Percentiles rank a stretch among this genome's conserved stretches.
phyloP scores from a whole-genome alignment of 2,888 invertebrate species.

The Caenorhabditis sp. region DNA sequence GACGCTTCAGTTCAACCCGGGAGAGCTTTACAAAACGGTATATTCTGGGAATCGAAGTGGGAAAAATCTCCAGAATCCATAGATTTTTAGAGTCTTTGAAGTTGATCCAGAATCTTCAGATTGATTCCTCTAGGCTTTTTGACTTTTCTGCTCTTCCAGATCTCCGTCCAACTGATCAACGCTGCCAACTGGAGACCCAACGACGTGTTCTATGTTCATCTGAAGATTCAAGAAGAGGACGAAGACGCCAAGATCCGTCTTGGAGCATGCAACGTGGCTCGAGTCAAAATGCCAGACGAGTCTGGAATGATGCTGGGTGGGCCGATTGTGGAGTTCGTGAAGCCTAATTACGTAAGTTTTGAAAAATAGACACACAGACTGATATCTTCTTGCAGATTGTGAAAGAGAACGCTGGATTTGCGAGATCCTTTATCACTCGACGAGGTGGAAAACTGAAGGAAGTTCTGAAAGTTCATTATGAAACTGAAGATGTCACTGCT shows the following conservation, averaged over 20 bases:
- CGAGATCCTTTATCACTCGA: constrained; percentile 66
- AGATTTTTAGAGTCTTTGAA: too few species aligned
- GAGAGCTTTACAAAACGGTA: constrained; percentile 85
- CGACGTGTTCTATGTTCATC: constrained; percentile 87
- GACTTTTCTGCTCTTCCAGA: constrained; percentile 14
- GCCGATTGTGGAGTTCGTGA: constrained; percentile 71
- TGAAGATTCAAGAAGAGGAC: constrained; percentile 83
- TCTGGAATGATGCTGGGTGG: constrained; percentile 55
- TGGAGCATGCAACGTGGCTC: constrained; percentile 83
- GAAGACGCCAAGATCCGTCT: constrained; percentile 84
- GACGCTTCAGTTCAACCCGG: constrained; percentile 85
- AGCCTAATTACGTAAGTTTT: constrained; percentile 71
- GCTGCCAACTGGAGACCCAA: constrained; percentile 87
- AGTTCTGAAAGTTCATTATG: constrained; percentile 84
- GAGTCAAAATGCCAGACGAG: constrained; percentile 67
- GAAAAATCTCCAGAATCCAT: too few species aligned
- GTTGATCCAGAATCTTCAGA: neutral
- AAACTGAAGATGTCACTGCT: constrained; percentile 86
- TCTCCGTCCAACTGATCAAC: constrained; percentile 85
- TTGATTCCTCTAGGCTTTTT: neutral
- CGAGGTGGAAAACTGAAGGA: constrained; percentile 62
- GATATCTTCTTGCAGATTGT: constrained; percentile 66
- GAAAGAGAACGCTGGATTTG: constrained; percentile 70
- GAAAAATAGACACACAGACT: neutral
- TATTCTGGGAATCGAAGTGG: too few species aligned